Evolutionary conservation across 2,113 vertebrate species (phyloP).

Genomic region (Gila orcuttii): DNA sequence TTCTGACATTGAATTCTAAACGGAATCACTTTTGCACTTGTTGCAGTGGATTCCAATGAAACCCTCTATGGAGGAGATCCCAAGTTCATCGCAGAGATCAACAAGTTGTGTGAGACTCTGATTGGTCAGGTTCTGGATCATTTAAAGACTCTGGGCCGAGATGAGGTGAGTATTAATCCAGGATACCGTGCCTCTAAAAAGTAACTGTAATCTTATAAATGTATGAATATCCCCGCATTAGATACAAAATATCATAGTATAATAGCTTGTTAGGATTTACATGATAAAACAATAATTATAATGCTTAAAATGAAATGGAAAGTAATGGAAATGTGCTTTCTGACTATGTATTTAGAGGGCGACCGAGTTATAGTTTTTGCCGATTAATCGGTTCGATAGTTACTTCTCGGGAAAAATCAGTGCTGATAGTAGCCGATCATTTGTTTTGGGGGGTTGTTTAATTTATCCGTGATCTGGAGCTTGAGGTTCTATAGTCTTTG

Average conservation of each 20-base stretch:
- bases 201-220: background rate
- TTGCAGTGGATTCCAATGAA: slow-evolving; percentile 94
- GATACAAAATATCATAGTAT: too few relatives aligned
- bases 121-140: slow-evolving; percentile 94
- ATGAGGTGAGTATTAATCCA: slow-evolving; percentile 79
- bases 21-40: background rate
- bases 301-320: too few relatives aligned
- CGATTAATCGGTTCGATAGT: background rate
- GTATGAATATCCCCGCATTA: too few relatives aligned
- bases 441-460: background rate
- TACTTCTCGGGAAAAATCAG: background rate
- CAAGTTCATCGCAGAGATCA: slow-evolving; percentile 93
- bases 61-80: slow-evolving; percentile 93
- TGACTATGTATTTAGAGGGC: too few relatives aligned
- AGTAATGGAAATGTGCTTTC: too few relatives aligned
- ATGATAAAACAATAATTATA: too few relatives aligned
- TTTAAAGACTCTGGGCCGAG: slow-evolving; percentile 87
- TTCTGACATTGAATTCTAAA: background rate
- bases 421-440: too few relatives aligned
- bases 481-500: background rate
- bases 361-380: background rate
- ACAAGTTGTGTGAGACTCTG: slow-evolving; percentile 90
- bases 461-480: background rate
- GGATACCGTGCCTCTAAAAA: background rate
- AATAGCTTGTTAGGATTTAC: too few relatives aligned